phyloP scores from a whole-genome alignment of 1,140 invertebrate genomes.

The Pseudomyrmex dendroicus region DNA sequence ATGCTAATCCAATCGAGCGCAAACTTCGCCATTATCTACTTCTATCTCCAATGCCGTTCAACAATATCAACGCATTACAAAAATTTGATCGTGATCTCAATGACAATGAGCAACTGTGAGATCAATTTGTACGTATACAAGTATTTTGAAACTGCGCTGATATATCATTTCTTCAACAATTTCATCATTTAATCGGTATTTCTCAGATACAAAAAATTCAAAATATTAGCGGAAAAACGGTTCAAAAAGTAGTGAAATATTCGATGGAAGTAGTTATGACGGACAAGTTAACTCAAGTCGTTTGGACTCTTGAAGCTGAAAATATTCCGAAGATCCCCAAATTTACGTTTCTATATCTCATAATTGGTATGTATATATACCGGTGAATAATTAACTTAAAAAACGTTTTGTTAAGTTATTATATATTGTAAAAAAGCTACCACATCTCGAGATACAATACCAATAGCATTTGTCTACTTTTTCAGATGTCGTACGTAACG shows the following conservation, averaged over 20 bases:
- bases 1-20: too few relatives aligned
- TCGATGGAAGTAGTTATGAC: neutral
- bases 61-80: neutral
- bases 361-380: neutral
- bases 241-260: neutral
- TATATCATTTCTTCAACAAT: conserved; percentile 1
- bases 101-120: neutral
- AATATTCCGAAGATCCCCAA: neutral
- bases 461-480: too few relatives aligned
- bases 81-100: neutral
- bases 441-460: too few relatives aligned
- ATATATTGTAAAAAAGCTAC: too few relatives aligned
- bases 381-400: too few relatives aligned
- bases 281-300: neutral
- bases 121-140: conserved; percentile 6
- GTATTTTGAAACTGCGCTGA: neutral
- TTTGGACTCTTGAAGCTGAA: neutral
- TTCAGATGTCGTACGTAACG: too few relatives aligned
- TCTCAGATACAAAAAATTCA: neutral
- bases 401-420: too few relatives aligned
- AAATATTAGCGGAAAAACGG: neutral
- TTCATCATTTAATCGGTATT: neutral
- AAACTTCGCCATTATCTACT: too few relatives aligned
- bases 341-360: conserved; percentile 4
- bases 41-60: too few relatives aligned